phyloP scores from a whole-genome alignment of 2,113 vertebrate species.

The Poecilia latipinna region DNA sequence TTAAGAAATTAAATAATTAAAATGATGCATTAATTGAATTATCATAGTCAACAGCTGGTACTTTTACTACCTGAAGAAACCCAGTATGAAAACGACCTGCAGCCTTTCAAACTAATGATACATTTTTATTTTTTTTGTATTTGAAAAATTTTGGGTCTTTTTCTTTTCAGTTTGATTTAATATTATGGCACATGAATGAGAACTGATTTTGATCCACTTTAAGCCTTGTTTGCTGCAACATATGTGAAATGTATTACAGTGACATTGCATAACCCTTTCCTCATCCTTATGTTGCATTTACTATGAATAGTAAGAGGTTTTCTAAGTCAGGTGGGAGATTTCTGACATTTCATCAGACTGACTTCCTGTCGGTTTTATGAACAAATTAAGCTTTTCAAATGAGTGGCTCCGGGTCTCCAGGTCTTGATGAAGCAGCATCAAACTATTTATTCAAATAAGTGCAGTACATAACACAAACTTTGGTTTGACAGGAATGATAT shows the following conservation, averaged over 20 bases:
- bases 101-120: too few relatives aligned
- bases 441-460: neutral
- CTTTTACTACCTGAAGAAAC: too few relatives aligned
- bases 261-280: neutral
- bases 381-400: neutral
- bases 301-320: neutral
- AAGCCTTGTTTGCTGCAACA: too few relatives aligned
- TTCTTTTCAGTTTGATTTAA: too few relatives aligned
- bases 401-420: neutral
- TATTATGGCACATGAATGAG: too few relatives aligned
- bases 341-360: neutral
- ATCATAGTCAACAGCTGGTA: too few relatives aligned
- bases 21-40: too few relatives aligned
- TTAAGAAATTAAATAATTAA: too few relatives aligned
- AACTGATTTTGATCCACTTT: too few relatives aligned
- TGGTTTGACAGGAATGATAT: neutral
- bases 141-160: too few relatives aligned
- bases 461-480: neutral
- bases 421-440: neutral
- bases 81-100: too few relatives aligned
- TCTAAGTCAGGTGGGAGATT: neutral
- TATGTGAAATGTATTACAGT: neutral
- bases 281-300: neutral
- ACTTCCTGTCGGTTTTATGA: neutral
- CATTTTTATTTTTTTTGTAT: too few relatives aligned